These are phyloP conservation scores for Chlorodrepanis virens DNA, from an alignment of 2,113 vertebrate species.

Conservation along the genomic window DNA sequence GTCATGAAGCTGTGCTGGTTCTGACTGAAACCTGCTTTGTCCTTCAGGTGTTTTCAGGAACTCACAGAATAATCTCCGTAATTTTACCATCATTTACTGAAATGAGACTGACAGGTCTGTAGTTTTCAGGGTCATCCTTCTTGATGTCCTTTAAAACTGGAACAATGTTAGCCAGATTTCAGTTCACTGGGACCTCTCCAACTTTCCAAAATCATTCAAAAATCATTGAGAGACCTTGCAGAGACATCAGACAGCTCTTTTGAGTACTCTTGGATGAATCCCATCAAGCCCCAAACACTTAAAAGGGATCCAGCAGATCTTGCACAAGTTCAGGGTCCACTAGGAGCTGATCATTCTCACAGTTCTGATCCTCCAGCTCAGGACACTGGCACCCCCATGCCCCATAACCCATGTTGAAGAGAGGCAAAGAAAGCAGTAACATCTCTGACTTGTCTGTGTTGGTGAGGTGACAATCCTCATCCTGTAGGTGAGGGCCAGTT, in stretches of 20 bases:
- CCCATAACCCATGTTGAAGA: background rate
- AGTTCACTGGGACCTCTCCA: background rate
- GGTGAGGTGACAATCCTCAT: background rate
- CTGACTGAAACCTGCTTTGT: background rate
- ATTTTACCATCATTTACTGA: background rate
- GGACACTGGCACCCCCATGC: background rate
- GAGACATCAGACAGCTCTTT: background rate
- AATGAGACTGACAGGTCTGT: background rate
- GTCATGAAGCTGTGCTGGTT: background rate
- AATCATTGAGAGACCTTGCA: background rate
- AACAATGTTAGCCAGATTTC: background rate
- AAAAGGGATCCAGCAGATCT: background rate
- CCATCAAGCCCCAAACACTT: no score
- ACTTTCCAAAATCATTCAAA: background rate
- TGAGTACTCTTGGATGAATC: background rate
- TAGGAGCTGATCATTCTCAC: background rate
- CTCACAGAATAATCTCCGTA: background rate
- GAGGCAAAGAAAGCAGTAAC: background rate
- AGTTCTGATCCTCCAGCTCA: background rate
- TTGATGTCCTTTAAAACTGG: background rate
- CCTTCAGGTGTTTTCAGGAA: background rate
- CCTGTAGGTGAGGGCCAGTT: background rate
- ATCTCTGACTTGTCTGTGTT: background rate
- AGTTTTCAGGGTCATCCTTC: background rate
- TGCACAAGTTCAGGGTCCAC: background rate